phyloP scores from a whole-genome alignment of 2,113 vertebrate species.

The Axis porcinus region DNA sequence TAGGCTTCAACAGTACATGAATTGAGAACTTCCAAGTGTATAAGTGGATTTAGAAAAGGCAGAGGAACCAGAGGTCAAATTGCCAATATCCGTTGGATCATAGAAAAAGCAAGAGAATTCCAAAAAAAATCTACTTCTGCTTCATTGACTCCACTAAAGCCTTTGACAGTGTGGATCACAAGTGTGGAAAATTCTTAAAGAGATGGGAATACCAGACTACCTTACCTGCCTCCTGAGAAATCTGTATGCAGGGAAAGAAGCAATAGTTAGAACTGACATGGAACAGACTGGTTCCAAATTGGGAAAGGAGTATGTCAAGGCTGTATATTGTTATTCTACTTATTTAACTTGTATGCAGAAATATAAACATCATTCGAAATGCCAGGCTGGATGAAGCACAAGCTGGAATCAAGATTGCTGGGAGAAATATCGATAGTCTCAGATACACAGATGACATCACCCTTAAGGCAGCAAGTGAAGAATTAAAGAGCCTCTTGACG shows the following conservation, averaged over 20 bases:
- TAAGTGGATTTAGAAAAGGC: neutral
- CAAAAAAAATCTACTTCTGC: neutral
- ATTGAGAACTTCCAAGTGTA: neutral
- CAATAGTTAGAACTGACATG: neutral
- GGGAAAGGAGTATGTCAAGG: neutral
- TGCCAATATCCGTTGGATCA: neutral
- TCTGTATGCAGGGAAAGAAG: neutral
- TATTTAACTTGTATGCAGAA: neutral
- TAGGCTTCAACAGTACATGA: neutral
- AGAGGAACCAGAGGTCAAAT: neutral
- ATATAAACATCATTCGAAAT: neutral
- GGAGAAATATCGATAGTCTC: neutral
- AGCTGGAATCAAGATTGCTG: neutral
- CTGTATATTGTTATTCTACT: neutral
- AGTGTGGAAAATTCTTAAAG: neutral
- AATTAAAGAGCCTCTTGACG: neutral
- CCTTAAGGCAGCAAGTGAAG: neutral
- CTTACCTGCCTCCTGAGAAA: neutral
- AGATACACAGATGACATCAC: neutral
- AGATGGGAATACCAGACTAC: neutral
- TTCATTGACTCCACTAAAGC: neutral
- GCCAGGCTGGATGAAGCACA: neutral
- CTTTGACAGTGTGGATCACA: neutral
- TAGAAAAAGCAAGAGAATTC: neutral
- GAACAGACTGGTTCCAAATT: neutral